Percentiles rank a stretch among this genome's conserved stretches.
These are phyloP conservation scores for Plagodis dolabraria DNA, from an alignment of 2,888 invertebrate genomes.

Conservation along the genomic window DNA sequence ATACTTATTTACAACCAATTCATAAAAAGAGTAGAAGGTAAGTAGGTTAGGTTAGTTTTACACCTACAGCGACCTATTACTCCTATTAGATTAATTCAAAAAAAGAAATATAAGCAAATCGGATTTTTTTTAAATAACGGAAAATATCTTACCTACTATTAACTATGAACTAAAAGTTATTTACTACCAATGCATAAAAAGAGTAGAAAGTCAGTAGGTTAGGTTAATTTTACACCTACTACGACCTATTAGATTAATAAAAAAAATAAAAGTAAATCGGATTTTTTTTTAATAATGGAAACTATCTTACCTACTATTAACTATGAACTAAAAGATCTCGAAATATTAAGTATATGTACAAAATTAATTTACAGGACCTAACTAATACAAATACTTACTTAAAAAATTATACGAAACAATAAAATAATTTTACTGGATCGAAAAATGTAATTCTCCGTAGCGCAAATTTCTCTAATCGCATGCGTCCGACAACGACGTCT, in stretches of 20 bases:
- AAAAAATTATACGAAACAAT: too few species aligned
- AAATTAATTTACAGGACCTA: too few species aligned
- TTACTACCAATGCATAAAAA: too few species aligned
- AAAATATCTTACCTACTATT: slow-evolving; percentile 1
- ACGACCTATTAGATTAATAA: neutral
- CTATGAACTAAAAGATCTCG: neutral
- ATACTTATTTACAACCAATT: too few species aligned
- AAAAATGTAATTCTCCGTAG: too few species aligned
- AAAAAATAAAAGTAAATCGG: neutral
- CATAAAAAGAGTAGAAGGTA: too few species aligned
- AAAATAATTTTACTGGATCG: too few species aligned
- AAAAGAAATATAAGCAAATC: slow-evolving; percentile 1
- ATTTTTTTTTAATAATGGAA: slow-evolving; percentile 1
- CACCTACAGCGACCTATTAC: slow-evolving; percentile 4
- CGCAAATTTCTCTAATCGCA: too few species aligned
- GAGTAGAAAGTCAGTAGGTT: neutral
- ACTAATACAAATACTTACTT: neutral
- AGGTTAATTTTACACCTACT: slow-evolving; percentile 7
- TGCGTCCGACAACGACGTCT: too few species aligned
- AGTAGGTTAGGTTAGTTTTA: slow-evolving; percentile 4
- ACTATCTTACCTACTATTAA: slow-evolving; percentile 2
- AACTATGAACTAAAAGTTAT: neutral
- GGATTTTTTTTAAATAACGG: slow-evolving; percentile 2
- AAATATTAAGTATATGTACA: too few species aligned
- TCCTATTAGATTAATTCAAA: slow-evolving; percentile 1